Conservation (phyloP, 2,888 invertebrate species). For the Lymantria dispar region DNA sequence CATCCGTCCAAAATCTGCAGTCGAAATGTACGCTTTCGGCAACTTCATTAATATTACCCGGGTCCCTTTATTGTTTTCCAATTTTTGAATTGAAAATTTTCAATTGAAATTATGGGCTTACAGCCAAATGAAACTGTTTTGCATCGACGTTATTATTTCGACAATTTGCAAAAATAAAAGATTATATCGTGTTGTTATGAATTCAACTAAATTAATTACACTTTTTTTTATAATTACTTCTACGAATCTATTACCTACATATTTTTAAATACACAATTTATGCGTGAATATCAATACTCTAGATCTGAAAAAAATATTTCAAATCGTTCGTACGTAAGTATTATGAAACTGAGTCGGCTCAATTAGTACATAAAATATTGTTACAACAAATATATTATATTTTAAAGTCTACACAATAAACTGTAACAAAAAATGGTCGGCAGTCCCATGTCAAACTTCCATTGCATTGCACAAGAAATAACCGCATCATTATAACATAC, state of each 20-base stretch:
- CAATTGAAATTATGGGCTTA: constrained; percentile 1
- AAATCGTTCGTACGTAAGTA: constrained; percentile 23
- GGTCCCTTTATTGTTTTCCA: constrained; percentile 29
- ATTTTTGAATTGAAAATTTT: constrained; percentile 20
- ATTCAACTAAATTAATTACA: neutral
- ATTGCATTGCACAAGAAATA: constrained; percentile 27
- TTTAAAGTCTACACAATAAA: constrained; percentile 20
- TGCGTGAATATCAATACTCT: constrained; percentile 1
- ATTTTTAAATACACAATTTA: constrained; percentile 1
- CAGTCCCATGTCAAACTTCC: constrained; percentile 29
- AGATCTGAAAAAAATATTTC: constrained; percentile 22
- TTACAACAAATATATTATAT: constrained; percentile 14
- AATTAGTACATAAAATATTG: constrained; percentile 29
- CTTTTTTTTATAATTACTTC: neutral
- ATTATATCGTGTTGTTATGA: neutral
- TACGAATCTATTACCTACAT: neutral
- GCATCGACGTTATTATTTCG: constrained; percentile 1
- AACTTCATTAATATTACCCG: constrained; percentile 34
- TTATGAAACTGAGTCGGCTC: constrained; percentile 28
- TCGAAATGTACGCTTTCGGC: constrained; percentile 32
- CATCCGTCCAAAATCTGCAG: constrained; percentile 45
- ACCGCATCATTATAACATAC: constrained; percentile 33
- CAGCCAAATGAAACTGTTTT: constrained; percentile 10
- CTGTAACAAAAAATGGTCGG: constrained; percentile 22
- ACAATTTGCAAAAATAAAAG: neutral